phyloP scores from a whole-genome alignment of 2,888 invertebrate species.

The Limnephilus auricula region DNA sequence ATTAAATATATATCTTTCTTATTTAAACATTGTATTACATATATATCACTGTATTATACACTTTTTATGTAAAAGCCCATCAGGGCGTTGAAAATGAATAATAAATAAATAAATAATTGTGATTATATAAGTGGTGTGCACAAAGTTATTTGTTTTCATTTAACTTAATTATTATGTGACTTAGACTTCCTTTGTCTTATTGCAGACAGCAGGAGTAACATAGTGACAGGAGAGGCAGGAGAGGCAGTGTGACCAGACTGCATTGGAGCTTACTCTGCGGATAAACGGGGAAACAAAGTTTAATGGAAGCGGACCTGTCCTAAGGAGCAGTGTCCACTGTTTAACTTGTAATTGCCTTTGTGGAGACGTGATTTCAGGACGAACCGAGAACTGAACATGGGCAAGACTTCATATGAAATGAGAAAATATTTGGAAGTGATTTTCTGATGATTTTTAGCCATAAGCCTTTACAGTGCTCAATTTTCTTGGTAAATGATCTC shows the following conservation, averaged over 20 bases:
- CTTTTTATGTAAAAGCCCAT: too few species aligned
- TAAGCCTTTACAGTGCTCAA: too few species aligned
- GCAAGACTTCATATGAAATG: not conserved
- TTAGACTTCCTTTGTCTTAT: not conserved
- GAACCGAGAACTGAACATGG: not conserved
- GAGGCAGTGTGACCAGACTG: not conserved
- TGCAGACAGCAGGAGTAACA: not conserved
- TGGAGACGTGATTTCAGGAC: constrained; percentile 26
- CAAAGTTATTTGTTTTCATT: too few species aligned
- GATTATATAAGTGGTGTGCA: too few species aligned
- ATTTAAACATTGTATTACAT: too few species aligned
- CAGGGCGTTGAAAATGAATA: too few species aligned
- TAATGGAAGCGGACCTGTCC: constrained; percentile 46
- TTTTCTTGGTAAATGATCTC: too few species aligned
- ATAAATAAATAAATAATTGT: too few species aligned
- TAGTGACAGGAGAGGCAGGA: not conserved
- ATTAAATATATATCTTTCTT: too few species aligned
- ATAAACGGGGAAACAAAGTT: constrained; percentile 45
- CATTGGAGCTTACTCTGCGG: not conserved
- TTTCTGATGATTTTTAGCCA: not conserved
- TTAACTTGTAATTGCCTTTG: constrained; percentile 51
- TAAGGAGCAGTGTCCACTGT: constrained; percentile 39
- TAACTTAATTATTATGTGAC: too few species aligned
- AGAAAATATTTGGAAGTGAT: not conserved
- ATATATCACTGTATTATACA: too few species aligned